Evolutionary conservation across 2,113 vertebrate species (phyloP).

Genomic region (Delphinus delphis): DNA sequence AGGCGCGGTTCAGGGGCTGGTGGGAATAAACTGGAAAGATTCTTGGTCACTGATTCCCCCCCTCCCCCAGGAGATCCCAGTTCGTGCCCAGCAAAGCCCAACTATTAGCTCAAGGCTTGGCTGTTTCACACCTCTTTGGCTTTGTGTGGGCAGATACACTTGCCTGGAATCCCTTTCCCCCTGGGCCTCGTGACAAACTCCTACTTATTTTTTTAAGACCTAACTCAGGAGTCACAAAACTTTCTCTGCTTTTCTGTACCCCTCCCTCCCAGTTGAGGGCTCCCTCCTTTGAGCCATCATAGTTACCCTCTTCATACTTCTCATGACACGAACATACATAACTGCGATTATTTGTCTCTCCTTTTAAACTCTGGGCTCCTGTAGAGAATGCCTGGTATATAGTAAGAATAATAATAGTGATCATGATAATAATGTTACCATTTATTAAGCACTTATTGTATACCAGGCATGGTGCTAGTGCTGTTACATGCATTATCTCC

Average conservation of each 20-base stretch:
- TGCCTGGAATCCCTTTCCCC: constrained; percentile 33
- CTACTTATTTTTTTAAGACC: constrained; percentile 44
- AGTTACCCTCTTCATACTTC: constrained; percentile 29
- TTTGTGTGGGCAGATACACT: constrained; percentile 37
- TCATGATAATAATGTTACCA: not conserved
- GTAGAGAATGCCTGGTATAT: not conserved
- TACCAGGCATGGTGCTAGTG: constrained; percentile 23
- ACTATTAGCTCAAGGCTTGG: constrained; percentile 47
- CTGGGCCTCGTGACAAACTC: constrained; percentile 2
- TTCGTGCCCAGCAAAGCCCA: constrained; percentile 37
- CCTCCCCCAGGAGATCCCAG: not conserved
- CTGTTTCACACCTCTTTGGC: constrained; percentile 64
- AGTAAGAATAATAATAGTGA: constrained; percentile 4
- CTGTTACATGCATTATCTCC: not conserved
- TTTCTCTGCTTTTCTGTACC: constrained; percentile 49
- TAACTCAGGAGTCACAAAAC: constrained; percentile 58
- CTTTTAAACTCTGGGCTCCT: constrained; percentile 28
- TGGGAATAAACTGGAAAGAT: constrained; percentile 67
- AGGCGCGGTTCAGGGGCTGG: constrained; percentile 52
- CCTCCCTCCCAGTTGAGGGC: not conserved
- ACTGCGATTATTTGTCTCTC: not conserved
- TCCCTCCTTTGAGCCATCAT: not conserved
- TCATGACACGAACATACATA: constrained; percentile 1
- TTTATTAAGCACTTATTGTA: constrained; percentile 62
- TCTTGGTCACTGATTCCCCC: constrained; percentile 35